A percentile compares a stretch with the other conserved stretches of the same genome.
These are phyloP conservation scores for Andrena hattorfiana DNA, from an alignment of 2,888 invertebrate genomes.

Conservation along the genomic window DNA sequence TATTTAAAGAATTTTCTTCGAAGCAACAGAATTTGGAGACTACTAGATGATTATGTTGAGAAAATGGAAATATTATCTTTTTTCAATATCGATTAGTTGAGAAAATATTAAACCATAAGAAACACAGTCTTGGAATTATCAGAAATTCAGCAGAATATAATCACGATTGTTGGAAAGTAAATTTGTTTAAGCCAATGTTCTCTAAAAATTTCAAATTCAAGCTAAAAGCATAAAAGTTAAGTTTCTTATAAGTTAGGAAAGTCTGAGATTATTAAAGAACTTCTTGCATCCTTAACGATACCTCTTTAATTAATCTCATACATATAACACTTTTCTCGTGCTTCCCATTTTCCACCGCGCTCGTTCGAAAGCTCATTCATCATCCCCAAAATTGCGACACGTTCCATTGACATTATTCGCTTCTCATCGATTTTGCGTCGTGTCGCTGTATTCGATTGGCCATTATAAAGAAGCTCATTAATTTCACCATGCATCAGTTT, in stretches of 20 bases:
- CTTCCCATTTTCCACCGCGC: not conserved
- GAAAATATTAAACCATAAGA: no score
- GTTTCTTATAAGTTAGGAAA: not conserved
- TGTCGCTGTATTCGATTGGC: constrained; percentile 33
- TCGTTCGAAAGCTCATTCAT: constrained; percentile 24
- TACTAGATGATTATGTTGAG: not conserved
- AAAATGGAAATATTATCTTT: not conserved
- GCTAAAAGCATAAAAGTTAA: not conserved
- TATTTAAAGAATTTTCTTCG: no score
- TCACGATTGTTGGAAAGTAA: not conserved
- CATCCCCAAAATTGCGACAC: constrained; percentile 33
- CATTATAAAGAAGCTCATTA: constrained; percentile 31
- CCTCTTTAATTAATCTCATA: constrained; percentile 32
- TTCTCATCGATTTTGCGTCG: constrained; percentile 35
- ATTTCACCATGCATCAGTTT: constrained; percentile 16
- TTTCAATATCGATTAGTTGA: no score
- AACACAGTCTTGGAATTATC: not conserved
- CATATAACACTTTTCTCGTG: constrained; percentile 10
- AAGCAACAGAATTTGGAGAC: no score
- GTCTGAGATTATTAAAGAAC: not conserved
- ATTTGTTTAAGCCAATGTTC: not conserved
- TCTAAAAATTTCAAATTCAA: constrained; percentile 7
- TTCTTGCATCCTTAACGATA: not conserved
- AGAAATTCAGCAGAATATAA: not conserved
- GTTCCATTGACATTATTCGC: constrained; percentile 29